Percentiles rank a stretch among this genome's conserved stretches.
phyloP scores from a whole-genome alignment of 1,140 invertebrate genomes.

The Diabrotica undecimpunctata region DNA sequence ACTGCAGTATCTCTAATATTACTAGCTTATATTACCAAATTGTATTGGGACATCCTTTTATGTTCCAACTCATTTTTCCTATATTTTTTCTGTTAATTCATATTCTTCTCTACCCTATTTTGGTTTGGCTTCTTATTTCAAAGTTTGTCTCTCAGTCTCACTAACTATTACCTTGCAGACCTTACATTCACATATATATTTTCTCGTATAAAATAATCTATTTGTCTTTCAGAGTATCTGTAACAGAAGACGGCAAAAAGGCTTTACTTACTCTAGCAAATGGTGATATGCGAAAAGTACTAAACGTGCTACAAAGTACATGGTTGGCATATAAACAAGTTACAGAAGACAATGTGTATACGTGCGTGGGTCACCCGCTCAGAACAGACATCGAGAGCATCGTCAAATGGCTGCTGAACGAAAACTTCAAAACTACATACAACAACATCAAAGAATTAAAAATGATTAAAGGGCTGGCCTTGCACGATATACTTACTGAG shows the following conservation, averaged over 20 bases:
- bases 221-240: slow-evolving; percentile 63
- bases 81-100: too few relatives aligned
- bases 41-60: too few relatives aligned
- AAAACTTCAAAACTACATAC: slow-evolving; percentile 75
- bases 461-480: slow-evolving; percentile 80
- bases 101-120: too few relatives aligned
- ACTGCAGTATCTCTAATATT: too few relatives aligned
- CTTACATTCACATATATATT: too few relatives aligned
- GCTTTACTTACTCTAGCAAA: slow-evolving; percentile 85
- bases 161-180: too few relatives aligned
- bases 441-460: slow-evolving; percentile 82
- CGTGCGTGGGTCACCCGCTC: slow-evolving; percentile 93
- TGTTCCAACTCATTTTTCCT: too few relatives aligned
- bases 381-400: slow-evolving; percentile 87
- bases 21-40: too few relatives aligned
- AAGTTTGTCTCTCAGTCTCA: too few relatives aligned
- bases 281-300: slow-evolving; percentile 97
- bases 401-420: slow-evolving; percentile 84
- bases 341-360: slow-evolving; percentile 90
- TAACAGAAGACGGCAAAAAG: slow-evolving; percentile 87
- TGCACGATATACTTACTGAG: slow-evolving; percentile 88
- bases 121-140: too few relatives aligned
- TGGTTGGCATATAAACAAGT: slow-evolving; percentile 79
- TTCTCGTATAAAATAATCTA: too few relatives aligned
- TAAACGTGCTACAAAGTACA: slow-evolving; percentile 91